Percentiles rank a stretch among this genome's conserved stretches.
Conservation (phyloP, 2,113 vertebrate genomes). For the Onychostoma macrolepis region DNA sequence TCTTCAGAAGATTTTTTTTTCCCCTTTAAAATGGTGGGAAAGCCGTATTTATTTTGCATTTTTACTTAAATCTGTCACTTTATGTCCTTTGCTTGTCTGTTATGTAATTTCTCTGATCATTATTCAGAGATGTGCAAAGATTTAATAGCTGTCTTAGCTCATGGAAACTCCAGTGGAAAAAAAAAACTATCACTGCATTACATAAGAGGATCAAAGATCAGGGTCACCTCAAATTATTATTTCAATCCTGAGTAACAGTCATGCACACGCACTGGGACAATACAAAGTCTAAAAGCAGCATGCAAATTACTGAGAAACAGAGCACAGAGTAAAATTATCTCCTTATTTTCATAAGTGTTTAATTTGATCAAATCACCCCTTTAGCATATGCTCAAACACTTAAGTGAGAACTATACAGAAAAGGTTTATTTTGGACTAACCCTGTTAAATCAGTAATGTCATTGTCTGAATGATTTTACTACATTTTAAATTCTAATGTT, state of each 20-base stretch:
- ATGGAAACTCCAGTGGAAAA: neutral
- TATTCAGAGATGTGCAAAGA: neutral
- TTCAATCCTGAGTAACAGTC: neutral
- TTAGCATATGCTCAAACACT: neutral
- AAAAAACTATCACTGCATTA: neutral
- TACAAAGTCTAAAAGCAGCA: neutral
- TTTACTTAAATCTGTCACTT: neutral
- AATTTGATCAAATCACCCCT: neutral
- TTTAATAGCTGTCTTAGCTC: neutral
- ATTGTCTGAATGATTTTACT: neutral
- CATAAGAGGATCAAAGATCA: conserved; percentile 28
- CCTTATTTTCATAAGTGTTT: neutral
- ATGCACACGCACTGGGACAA: neutral
- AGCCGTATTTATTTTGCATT: neutral
- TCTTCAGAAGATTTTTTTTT: neutral
- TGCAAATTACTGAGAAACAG: neutral
- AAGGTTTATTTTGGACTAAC: neutral
- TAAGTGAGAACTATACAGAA: neutral
- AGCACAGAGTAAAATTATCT: neutral
- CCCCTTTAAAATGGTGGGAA: neutral
- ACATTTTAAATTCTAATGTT: conserved; percentile 13
- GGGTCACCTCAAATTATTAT: neutral
- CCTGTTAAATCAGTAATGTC: neutral
- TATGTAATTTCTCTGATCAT: conserved; percentile 5
- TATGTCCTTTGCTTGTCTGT: neutral